A percentile compares a stretch with the other conserved stretches of the same genome.
Evolutionary conservation across 1,140 invertebrate species (phyloP).

Genomic region (Nebria ingens): DNA sequence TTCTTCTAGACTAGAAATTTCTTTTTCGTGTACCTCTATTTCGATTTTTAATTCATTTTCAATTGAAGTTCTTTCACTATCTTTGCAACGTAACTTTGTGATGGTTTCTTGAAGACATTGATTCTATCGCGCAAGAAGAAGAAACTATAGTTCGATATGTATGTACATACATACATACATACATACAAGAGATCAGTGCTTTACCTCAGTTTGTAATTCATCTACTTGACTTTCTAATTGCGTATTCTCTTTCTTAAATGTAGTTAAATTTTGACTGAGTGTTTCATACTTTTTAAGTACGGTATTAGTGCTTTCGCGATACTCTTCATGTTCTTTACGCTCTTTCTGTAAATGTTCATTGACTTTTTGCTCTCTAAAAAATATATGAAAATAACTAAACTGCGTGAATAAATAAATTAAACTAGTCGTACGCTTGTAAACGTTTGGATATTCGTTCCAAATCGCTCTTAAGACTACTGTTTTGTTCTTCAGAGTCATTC

Average conservation of each 20-base stretch:
- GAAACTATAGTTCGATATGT: no score
- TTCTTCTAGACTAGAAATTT: background rate
- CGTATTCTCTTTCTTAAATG: background rate
- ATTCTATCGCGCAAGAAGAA: no score
- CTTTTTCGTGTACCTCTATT: background rate
- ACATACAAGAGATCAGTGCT: no score
- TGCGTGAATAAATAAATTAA: background rate
- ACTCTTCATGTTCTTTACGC: background rate
- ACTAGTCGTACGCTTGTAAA: background rate
- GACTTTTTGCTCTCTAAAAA: conserved; percentile 5
- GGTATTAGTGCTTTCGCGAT: background rate
- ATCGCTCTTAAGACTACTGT: background rate
- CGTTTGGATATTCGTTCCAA: background rate
- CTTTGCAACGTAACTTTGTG: background rate
- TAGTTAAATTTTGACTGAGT: background rate
- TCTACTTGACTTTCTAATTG: background rate
- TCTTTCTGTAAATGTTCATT: background rate
- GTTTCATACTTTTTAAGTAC: background rate
- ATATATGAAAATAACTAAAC: background rate
- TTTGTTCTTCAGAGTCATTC: background rate
- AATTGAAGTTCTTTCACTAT: background rate
- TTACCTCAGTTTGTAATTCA: background rate
- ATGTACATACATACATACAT: no score
- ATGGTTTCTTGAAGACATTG: background rate
- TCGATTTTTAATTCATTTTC: background rate